Evolutionary conservation across 2,888 invertebrate genomes (phyloP), one percentile per base, ranked within the genome.

Genomic region (Eustalomyia histrio): DNA sequence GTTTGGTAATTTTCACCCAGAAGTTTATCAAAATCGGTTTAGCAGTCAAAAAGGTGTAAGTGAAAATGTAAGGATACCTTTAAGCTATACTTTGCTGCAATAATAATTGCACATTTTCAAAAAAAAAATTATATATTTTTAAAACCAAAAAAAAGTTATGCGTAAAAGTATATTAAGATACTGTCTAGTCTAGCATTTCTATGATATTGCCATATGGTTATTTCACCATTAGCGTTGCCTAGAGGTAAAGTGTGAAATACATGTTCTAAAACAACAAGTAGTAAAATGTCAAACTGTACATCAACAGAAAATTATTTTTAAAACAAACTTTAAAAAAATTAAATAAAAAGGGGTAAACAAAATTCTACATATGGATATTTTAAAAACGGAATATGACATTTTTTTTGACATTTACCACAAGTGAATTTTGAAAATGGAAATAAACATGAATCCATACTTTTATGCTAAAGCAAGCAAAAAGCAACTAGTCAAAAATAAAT

Each of bases 401-500:
- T 74, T n/a, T 67, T 78, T 63, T 78, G 81, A 81, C 81, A 78
- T 81, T 74, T 75, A 79, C 64, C 81, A 81, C 81, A 81, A 81
- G 81, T 81, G 78, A 71, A 79, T 57, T 64, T 33, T n/a, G 1
- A 39, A 68, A 50, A 52, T 9, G n/a, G 61, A 65, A 47, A 73
- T 29, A 29, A 4, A 17, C 18, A 63, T 55, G n/a, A 75, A 71
- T 65, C 17, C 65, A 58, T 61, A 65, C 55, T 75, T 74, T 58
- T 35, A 14, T 33, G n/a, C 33, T 65, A 43, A 71, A 64, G 43
- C 50, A n/a, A 64, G 58, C 43, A 65, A 12, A 47, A 35, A 18
- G n/a, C 21, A 21, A 1, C 50, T 43, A 64, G 5, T n/a, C 60
- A 12, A 33, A 52, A 16, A 21, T 18, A 60, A 43, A n/a, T 47